Conservation (phyloP, 2,888 invertebrate genomes). For the Tuta absoluta region DNA sequence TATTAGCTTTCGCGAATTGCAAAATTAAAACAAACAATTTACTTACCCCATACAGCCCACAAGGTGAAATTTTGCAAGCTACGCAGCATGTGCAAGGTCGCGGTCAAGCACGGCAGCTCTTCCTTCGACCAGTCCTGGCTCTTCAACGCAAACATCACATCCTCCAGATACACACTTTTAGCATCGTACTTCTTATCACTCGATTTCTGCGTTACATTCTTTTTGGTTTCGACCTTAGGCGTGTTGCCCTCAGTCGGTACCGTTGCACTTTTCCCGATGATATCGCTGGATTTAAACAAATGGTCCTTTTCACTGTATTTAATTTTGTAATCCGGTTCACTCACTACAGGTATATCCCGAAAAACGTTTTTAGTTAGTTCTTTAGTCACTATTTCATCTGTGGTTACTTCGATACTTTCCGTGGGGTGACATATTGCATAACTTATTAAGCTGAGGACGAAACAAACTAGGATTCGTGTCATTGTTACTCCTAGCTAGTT, state of each 20-base stretch:
- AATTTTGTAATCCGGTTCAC: background rate
- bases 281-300: slow-evolving; percentile 18
- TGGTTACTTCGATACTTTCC: background rate
- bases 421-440: slow-evolving; percentile 35
- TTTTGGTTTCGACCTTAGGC: background rate
- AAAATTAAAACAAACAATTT: background rate
- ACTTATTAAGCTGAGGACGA: slow-evolving; percentile 33
- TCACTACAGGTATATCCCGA: background rate
- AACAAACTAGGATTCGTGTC: slow-evolving; percentile 43
- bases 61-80: slow-evolving; percentile 77
- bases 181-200: slow-evolving; percentile 17
- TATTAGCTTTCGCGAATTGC: background rate
- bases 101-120: slow-evolving; percentile 61
- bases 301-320: slow-evolving; percentile 9
- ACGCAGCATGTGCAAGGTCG: slow-evolving; percentile 58
- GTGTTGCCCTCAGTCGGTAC: too few species aligned
- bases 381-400: background rate
- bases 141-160: slow-evolving; percentile 62
- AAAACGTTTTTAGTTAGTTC: background rate
- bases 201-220: slow-evolving; percentile 15
- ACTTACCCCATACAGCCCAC: slow-evolving; percentile 82
- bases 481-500: slow-evolving; percentile 39
- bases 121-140: slow-evolving; percentile 63
- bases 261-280: slow-evolving; percentile 7
- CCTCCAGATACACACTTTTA: slow-evolving; percentile 60